A percentile compares a stretch with the other conserved stretches of the same genome.
phyloP scores from a whole-genome alignment of 1,140 invertebrate genomes.

The Apis laboriosa region DNA sequence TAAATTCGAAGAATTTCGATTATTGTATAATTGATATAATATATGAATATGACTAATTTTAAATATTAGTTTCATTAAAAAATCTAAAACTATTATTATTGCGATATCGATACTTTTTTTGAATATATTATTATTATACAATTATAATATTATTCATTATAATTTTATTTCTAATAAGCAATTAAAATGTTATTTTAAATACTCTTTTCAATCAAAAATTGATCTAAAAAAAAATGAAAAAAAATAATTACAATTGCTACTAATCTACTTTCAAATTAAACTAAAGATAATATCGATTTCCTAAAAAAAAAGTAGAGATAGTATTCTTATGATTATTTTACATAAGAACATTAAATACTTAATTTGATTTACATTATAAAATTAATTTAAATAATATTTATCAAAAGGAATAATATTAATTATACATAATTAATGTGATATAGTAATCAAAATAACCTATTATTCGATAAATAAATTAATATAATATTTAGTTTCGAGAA shows the following conservation, averaged over 20 bases:
- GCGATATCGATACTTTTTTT: background rate
- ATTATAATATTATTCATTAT: background rate
- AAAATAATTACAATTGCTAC: background rate
- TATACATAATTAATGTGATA: background rate
- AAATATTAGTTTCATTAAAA: background rate
- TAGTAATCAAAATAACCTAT: background rate
- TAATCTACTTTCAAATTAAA: conserved; percentile 17
- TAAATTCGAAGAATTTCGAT: background rate
- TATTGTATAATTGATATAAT: no score
- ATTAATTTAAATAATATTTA: background rate
- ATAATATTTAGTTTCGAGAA: background rate
- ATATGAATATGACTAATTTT: background rate
- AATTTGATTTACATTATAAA: background rate
- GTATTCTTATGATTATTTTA: background rate
- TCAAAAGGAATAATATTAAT: background rate
- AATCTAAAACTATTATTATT: background rate
- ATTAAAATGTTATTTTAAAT: background rate
- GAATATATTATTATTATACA: background rate
- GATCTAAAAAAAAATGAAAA: background rate
- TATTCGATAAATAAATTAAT: background rate
- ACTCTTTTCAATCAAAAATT: background rate
- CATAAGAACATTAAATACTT: no score
- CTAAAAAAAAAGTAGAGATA: background rate
- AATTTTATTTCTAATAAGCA: background rate
- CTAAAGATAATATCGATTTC: conserved; percentile 18